A percentile compares a stretch with the other conserved stretches of the same genome.
phyloP scores from a whole-genome alignment of 2,113 vertebrate genomes.

The Pteronura brasiliensis region DNA sequence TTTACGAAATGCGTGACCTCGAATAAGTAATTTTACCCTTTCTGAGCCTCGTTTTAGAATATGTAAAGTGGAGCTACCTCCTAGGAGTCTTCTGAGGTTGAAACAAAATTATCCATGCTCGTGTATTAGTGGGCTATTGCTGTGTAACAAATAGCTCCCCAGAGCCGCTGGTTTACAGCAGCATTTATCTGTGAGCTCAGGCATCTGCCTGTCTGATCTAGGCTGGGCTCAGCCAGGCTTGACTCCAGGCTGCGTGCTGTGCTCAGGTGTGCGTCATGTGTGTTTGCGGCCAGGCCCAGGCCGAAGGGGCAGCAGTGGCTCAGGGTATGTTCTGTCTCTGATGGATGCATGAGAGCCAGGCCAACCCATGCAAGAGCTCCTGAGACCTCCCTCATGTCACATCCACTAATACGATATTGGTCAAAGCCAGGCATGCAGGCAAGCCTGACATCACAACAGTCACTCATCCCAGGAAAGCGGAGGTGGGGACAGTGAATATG shows the following conservation, averaged over 20 bases:
- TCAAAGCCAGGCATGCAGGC: neutral
- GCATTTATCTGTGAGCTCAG: neutral
- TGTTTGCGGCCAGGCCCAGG: neutral
- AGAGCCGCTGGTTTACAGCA: neutral
- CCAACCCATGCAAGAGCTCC: neutral
- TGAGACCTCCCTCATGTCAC: neutral
- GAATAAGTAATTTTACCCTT: neutral
- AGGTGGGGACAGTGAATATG: no score
- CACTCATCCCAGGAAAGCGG: neutral
- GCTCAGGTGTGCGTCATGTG: neutral
- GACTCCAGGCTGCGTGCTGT: neutral
- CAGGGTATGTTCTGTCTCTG: neutral
- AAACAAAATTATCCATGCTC: neutral
- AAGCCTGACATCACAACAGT: neutral
- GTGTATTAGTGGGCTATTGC: neutral
- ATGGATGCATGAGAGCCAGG: neutral
- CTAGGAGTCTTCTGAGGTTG: neutral
- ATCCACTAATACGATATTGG: neutral
- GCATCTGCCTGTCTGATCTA: neutral
- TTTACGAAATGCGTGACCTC: neutral
- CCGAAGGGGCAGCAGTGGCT: neutral
- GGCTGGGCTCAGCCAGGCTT: neutral
- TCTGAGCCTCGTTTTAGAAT: neutral
- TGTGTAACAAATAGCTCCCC: neutral
- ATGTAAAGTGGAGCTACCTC: neutral